Evolutionary conservation across 1,140 invertebrate genomes (phyloP), one percentile per base, ranked within the genome.

Genomic region (Drosophila trapezifrons): DNA sequence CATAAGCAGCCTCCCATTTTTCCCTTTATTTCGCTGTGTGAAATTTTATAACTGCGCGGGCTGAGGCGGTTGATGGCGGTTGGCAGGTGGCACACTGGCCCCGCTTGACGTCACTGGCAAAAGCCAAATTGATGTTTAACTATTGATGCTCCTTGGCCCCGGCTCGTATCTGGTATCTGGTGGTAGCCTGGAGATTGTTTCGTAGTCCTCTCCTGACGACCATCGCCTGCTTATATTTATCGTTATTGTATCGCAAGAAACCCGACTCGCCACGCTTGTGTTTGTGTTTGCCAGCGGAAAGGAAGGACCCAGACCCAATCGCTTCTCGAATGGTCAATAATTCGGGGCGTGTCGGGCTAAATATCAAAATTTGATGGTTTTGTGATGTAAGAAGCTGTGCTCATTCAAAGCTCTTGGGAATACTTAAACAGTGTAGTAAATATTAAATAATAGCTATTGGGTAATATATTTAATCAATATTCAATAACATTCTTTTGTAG

Each of bases 111-210:
- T 77, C 74, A 77, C 64, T 77, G 38, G 47, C 17, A 55, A 54
- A 52, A 54, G 55, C 55, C 64, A 69, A 77, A 77, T 77, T 77
- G 74, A 70, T 77, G 74, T 77, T 77, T 77, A 77, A 77, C 73
- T 77, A 77, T 77, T 77, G 73, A 77, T 77, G 74, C 63, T 59
- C n/a, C 65, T 67, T 49, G 64, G 29, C 54, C 37, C 51, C 27
- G 32, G 13, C 71, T 65, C 18, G 63, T 45, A 75, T 64, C 70
- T 37, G 46, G 35, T 25, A 38, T 22, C 58, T 54, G 49, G 58
- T 35, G 59, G 25, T 37, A 40, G 63, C 27, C 27, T 27, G 20
- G 22, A 67, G 64, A 40, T 51, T 45, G 43, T 32, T 54, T 35
- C 63, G 13, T 37, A 45, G 37, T 22, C 8, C 15, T 47, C 18